phyloP scores from a whole-genome alignment of 2,113 vertebrate genomes.

The Lampris incognitus region DNA sequence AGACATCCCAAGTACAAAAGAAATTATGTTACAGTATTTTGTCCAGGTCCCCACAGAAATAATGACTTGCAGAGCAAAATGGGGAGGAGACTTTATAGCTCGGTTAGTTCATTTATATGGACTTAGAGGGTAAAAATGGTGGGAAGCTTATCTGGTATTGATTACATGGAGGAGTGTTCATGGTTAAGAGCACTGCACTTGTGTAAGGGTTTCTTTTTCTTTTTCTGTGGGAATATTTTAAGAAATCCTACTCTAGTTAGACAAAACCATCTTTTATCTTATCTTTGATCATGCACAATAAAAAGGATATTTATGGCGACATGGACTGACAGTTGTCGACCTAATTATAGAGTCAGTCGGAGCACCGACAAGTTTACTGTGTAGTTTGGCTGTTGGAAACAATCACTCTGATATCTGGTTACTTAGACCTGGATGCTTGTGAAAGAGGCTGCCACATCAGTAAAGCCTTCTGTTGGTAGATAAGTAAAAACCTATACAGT shows the following conservation, averaged over 20 bases:
- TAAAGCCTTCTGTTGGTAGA: not conserved
- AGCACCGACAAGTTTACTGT: slow-evolving; percentile 64
- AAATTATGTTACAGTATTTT: slow-evolving; percentile 81
- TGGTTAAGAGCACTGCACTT: slow-evolving; percentile 40
- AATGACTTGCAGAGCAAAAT: slow-evolving; percentile 72
- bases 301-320: slow-evolving; percentile 54
- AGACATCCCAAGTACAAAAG: slow-evolving; percentile 78
- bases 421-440: slow-evolving; percentile 67
- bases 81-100: slow-evolving; percentile 58
- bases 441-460: slow-evolving; percentile 43
- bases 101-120: slow-evolving; percentile 72
- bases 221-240: slow-evolving; percentile 54
- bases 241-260: slow-evolving; percentile 51
- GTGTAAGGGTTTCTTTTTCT: slow-evolving; percentile 41
- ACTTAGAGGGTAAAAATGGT: slow-evolving; percentile 72
- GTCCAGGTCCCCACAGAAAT: slow-evolving; percentile 76
- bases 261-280: slow-evolving; percentile 41
- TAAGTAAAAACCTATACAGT: not conserved
- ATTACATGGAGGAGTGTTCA: slow-evolving; percentile 69
- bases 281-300: slow-evolving; percentile 19
- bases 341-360: slow-evolving; percentile 68
- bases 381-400: slow-evolving; percentile 69
- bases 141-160: slow-evolving; percentile 71
- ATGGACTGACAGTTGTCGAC: slow-evolving; percentile 72
- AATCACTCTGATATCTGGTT: slow-evolving; percentile 71